Conservation (phyloP, 2,888 invertebrate genomes). For the Ectobius pallidus region DNA sequence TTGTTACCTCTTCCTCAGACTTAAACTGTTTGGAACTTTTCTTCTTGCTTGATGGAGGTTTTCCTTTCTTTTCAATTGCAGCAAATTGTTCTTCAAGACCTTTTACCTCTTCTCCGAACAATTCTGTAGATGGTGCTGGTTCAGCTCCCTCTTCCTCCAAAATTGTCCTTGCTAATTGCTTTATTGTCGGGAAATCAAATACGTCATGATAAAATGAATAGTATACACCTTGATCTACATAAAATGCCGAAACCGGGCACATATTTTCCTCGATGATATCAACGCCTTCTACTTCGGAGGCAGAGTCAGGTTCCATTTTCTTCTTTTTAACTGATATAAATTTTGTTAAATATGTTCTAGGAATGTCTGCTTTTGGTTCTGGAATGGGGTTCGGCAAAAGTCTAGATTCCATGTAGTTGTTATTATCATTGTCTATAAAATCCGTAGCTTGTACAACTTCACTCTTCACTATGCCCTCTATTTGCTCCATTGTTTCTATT, state of each 20-base stretch:
- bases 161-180: constrained; percentile 58
- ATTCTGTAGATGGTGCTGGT: constrained; percentile 52
- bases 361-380: constrained; percentile 52
- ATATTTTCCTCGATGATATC: constrained; percentile 57
- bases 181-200: constrained; percentile 62
- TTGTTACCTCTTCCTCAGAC: background rate
- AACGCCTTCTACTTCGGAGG: constrained; percentile 55
- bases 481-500: background rate
- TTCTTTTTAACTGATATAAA: constrained; percentile 55
- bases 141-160: constrained; percentile 56
- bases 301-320: constrained; percentile 46
- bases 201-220: constrained; percentile 64
- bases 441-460: background rate
- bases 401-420: constrained; percentile 53
- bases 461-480: background rate
- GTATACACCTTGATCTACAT: constrained; percentile 62
- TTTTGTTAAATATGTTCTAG: constrained; percentile 63
- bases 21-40: background rate
- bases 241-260: constrained; percentile 63
- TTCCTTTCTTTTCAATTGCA: background rate
- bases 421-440: background rate
- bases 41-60: background rate
- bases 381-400: constrained; percentile 61
- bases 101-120: constrained; percentile 58
- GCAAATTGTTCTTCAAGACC: constrained; percentile 46